phyloP scores from a whole-genome alignment of 2,797 vertebrate species.

The Acanthis flammea region DNA sequence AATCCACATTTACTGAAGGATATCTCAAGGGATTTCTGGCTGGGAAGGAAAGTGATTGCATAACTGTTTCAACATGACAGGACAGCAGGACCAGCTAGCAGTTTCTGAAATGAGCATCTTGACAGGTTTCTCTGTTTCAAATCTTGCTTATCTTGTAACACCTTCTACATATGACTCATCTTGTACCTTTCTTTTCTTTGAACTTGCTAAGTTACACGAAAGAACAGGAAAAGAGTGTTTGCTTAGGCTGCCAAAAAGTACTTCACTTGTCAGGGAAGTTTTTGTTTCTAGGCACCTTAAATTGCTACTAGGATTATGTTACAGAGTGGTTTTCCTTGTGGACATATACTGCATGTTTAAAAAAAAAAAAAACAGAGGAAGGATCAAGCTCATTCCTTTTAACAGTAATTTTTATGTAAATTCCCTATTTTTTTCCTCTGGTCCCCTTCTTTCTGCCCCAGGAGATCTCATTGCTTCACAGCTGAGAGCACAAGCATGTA shows the following conservation, averaged over 20 bases:
- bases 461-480: neutral
- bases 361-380: neutral
- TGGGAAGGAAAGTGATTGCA: accelerated
- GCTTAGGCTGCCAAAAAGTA: neutral
- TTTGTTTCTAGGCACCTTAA: neutral
- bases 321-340: neutral
- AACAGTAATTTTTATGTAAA: conserved; percentile 11
- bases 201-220: neutral
- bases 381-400: neutral
- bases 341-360: accelerated
- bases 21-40: neutral
- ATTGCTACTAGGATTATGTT: neutral
- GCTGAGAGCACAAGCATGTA: neutral
- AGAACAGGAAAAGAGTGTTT: neutral
- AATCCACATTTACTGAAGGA: neutral
- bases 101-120: neutral
- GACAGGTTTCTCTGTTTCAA: neutral
- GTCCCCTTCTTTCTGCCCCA: neutral
- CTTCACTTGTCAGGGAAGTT: neutral
- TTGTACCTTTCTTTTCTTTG: neutral
- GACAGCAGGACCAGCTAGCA: neutral
- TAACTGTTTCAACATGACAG: neutral
- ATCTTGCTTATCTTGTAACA: neutral
- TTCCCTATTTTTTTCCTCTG: neutral
- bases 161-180: neutral